Evolutionary conservation across 1,140 invertebrate species (phyloP), one percentile per base, ranked within the genome.

Genomic region (Drosophila arizonae): DNA sequence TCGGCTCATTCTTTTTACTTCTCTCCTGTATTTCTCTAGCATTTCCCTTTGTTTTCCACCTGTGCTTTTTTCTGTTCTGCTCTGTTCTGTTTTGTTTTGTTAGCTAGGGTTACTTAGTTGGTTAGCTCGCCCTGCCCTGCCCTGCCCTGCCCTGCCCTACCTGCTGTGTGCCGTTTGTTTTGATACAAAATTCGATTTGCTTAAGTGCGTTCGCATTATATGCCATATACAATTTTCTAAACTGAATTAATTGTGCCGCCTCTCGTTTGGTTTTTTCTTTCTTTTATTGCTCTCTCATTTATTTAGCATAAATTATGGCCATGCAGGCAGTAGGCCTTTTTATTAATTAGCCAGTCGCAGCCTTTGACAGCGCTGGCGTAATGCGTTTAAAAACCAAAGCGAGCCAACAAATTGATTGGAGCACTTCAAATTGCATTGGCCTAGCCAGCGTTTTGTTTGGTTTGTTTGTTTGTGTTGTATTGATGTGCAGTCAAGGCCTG

Each of bases 151-250:
- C 17, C 17, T 17, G 30, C 30, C 17, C 17, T 17, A 5, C 30
- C 17, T 17, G 17, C 17, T 17, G 17, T 28, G 66, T 48, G 41
- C 52, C 46, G 73, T 65, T 60, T 81, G 58, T 76, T 87, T 87
- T 76, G 76, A 86, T 81, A 67, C 72, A 62, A 58, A 86, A 88
- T 89, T 89, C 71, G 85, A 88, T 88, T 88, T 88, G 84, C 84
- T 88, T 88, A 87, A 88, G 82, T 88, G 84, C 79, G 79, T 77
- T 77, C 81, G 55, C 66, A 64, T 74, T 77, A 54, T 66, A 60
- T 81, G 62, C n/a, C 45, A 57, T 6, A 51, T 68, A 61, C 6
- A 39, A 51, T 63, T 51, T 72, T 72, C 68, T 81, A 76, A 86
- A 86, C 72, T 87, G 74, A 86, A 79, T 86, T 82, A 87, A 76